Evolutionary conservation across 2,113 vertebrate genomes (phyloP).

Genomic region (Apteryx mantelli): DNA sequence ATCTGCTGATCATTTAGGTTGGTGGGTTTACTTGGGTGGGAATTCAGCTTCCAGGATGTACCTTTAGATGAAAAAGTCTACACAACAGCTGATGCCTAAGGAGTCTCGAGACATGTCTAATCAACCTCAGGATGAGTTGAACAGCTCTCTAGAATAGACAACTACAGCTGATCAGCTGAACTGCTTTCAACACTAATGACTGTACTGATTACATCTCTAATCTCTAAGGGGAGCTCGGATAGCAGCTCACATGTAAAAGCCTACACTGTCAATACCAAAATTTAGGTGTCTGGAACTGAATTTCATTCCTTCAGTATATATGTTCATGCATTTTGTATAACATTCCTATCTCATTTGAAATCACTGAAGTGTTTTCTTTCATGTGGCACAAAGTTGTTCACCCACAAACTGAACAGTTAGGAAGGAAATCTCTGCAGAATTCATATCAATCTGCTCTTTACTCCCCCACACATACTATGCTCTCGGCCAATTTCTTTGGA

Average conservation of each 20-base stretch:
- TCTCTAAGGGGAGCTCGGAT: background rate
- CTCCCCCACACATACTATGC: fast-evolving
- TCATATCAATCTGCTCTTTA: background rate
- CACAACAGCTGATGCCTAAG: background rate
- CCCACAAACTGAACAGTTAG: background rate
- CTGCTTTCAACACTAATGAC: background rate
- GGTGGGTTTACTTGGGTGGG: background rate
- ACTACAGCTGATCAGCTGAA: background rate
- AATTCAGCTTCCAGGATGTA: background rate
- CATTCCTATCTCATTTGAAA: background rate
- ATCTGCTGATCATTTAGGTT: background rate
- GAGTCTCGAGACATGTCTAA: background rate
- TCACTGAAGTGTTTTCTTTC: background rate
- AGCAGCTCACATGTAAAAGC: background rate
- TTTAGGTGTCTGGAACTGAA: background rate
- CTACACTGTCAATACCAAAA: background rate
- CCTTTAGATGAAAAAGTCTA: background rate
- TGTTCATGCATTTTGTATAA: background rate
- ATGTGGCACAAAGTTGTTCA: background rate
- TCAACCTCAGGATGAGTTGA: background rate
- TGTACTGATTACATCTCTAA: background rate
- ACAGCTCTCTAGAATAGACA: fast-evolving
- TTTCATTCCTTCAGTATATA: background rate
- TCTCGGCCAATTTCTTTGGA: background rate
- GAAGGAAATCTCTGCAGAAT: background rate